phyloP scores from a whole-genome alignment of 2,113 vertebrate genomes.

The Sciurus niger region DNA sequence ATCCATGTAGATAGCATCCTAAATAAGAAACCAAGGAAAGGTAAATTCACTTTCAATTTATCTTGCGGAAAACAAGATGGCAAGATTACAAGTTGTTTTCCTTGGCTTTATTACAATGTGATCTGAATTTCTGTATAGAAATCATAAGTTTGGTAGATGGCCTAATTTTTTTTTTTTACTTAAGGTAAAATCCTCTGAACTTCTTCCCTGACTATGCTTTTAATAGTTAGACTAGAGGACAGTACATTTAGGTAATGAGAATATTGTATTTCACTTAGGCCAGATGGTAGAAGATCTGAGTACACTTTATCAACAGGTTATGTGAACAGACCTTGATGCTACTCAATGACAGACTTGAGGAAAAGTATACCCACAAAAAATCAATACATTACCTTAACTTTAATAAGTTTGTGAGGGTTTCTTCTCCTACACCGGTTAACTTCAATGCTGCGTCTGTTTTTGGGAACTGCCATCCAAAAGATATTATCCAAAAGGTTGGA shows the following conservation, averaged over 20 bases:
- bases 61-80: not conserved
- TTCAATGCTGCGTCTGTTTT: conserved; percentile 95
- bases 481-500: conserved; percentile 88
- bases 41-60: not conserved
- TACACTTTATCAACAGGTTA: conserved; percentile 1
- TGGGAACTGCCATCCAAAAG: conserved; percentile 98
- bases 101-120: not conserved
- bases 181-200: conserved; percentile 8
- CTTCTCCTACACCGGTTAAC: conserved; percentile 95
- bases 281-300: not conserved
- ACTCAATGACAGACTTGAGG: not conserved
- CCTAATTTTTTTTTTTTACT: conserved; percentile 5
- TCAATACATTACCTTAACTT: conserved; percentile 91
- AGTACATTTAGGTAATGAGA: not conserved
- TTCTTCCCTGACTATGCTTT: conserved; percentile 12
- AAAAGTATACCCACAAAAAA: conserved; percentile 37
- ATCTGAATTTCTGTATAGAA: conserved; percentile 33
- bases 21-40: not conserved
- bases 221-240: not conserved
- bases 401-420: conserved; percentile 90
- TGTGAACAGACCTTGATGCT: not conserved
- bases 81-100: not conserved
- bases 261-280: not conserved
- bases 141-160: not conserved
- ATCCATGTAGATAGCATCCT: not conserved